Evolutionary conservation across 1,140 invertebrate species (phyloP), one percentile per base, ranked within the genome.

Genomic region (Brachystomella parvula): DNA sequence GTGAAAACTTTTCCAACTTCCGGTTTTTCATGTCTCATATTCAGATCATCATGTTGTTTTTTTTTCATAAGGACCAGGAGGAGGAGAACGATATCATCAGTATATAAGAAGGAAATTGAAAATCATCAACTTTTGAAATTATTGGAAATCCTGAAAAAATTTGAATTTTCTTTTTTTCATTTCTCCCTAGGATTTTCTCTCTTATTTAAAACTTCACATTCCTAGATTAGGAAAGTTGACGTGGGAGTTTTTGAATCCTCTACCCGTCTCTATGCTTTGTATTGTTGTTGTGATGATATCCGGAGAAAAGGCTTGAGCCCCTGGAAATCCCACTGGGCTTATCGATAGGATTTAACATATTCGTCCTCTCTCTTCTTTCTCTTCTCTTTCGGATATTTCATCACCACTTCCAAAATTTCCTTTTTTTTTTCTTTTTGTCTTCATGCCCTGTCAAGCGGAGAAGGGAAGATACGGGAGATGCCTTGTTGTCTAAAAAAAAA

Each of bases 281-380:
- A 6, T 6, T 59, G 3, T 59, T 59, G 30, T 21, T 31, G 12
- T 59, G 57, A 31, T 26, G 15, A 26, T 19, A 15, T 53, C 49
- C 15, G 24, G 49, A 39, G 35, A 39, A 19, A 19, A 6, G 21
- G 49, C 49, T 17, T 12, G 21, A 9, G 49, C 56, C n/a, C n/a
- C n/a, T 33, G 31, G 62, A 65, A 69, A 69, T 65, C 64, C 68
- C 64, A 47, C 44, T 53, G 47, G 63, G 68, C 68, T 69, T 69
- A 69, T 69, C 68, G 68, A 66, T 66, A 69, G 68, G 68, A 69
- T 69, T 69, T 69, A 69, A 64, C 68, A 65, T 69, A 66, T 69
- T 58, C 35, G 58, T 57, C 58, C 59, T 60, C 47, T 61, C 56
- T 61, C 30, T 32, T 32, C 57, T 59, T 31, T 24, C 29, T 49